phyloP scores from a whole-genome alignment of 1,140 invertebrate species.

The Trigoniulus corallinus region DNA sequence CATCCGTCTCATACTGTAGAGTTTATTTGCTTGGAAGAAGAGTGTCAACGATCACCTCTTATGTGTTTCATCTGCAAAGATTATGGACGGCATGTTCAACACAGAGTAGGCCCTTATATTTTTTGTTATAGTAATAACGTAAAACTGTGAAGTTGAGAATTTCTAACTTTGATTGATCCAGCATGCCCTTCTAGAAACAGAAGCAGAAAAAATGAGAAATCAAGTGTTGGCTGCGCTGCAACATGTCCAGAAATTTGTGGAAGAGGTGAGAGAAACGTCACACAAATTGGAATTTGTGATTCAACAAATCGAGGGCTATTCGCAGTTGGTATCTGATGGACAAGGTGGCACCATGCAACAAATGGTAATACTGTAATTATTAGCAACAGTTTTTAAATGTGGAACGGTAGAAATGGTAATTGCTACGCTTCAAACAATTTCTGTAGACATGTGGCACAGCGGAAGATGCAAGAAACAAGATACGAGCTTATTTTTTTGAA shows the following conservation, averaged over 20 bases:
- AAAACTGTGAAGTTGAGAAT: too few relatives aligned
- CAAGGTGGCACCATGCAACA: constrained; percentile 4
- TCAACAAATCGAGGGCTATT: constrained; percentile 24
- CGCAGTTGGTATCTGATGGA: constrained; percentile 16
- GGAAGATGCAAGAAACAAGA: constrained; percentile 29
- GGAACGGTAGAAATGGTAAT: too few relatives aligned
- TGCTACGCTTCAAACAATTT: too few relatives aligned
- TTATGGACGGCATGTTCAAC: constrained; percentile 38
- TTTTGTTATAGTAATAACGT: not conserved
- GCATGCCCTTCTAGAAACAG: constrained; percentile 37
- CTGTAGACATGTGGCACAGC: constrained; percentile 27
- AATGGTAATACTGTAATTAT: constrained; percentile 7
- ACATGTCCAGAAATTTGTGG: constrained; percentile 38
- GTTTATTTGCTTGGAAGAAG: constrained; percentile 40
- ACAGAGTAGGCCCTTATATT: constrained; percentile 27
- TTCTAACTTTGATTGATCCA: constrained; percentile 15
- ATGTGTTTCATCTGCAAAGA: constrained; percentile 45
- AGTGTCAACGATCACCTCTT: constrained; percentile 30
- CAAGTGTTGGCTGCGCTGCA: constrained; percentile 33
- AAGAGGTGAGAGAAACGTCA: constrained; percentile 37
- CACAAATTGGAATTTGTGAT: constrained; percentile 28
- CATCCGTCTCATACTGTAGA: constrained; percentile 40
- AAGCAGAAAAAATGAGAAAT: constrained; percentile 37
- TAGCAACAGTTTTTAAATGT: constrained; percentile 14
- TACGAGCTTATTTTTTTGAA: constrained; percentile 37